Percentiles rank a stretch among this genome's conserved stretches.
Conservation (phyloP, 1,140 invertebrate genomes). For the Lepeophtheirus salmonis region DNA sequence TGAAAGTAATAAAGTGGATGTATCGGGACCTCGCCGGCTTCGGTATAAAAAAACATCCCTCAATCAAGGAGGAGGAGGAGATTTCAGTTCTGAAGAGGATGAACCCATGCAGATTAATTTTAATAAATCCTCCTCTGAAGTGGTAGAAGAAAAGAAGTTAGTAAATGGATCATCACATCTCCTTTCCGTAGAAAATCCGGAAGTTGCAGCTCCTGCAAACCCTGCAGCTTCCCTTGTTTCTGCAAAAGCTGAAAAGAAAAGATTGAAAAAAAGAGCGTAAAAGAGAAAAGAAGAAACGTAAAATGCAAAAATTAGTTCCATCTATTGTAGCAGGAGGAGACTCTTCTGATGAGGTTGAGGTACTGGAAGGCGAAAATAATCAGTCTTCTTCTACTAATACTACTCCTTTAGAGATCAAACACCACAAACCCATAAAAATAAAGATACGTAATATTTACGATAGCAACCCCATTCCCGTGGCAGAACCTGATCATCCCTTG, state of each 20-base stretch:
- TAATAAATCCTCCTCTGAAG: slow-evolving; percentile 17
- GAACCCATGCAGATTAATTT: not conserved
- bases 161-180: not conserved
- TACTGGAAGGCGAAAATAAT: no score
- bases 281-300: not conserved
- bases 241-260: not conserved
- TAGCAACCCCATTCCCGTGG: not conserved
- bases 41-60: slow-evolving; percentile 50
- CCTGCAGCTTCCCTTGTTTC: not conserved
- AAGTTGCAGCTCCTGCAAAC: not conserved
- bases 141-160: slow-evolving; percentile 3
- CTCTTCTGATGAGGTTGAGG: not conserved
- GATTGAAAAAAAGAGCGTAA: not conserved
- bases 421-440: not conserved
- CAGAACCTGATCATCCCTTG: not conserved
- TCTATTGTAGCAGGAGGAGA: not conserved
- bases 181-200: not conserved
- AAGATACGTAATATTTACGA: not conserved
- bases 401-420: not conserved
- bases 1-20: slow-evolving; percentile 37
- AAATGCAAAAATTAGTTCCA: not conserved
- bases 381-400: not conserved
- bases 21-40: slow-evolving; percentile 36
- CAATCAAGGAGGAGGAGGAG: slow-evolving; percentile 25
- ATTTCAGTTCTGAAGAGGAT: slow-evolving; percentile 16